These are phyloP conservation scores for Galemys pyrenaicus DNA, from an alignment of 2,113 vertebrate species.

Conservation along the genomic window DNA sequence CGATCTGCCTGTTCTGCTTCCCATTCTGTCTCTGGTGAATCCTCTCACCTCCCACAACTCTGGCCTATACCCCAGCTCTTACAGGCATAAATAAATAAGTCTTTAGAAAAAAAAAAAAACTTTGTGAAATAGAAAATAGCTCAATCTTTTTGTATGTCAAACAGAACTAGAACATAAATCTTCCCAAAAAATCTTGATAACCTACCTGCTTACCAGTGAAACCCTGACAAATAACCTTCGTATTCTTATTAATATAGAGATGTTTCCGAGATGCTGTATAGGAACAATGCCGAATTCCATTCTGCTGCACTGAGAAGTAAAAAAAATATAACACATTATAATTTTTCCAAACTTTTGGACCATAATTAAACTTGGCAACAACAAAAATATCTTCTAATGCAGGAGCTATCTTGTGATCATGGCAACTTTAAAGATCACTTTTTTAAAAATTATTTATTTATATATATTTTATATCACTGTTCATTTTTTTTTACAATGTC, in stretches of 20 bases:
- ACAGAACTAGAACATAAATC: background rate
- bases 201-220: conserved; percentile 99
- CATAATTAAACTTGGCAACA: conserved; percentile 13
- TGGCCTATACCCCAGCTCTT: too few relatives aligned
- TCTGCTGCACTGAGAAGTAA: conserved; percentile 91
- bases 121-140: background rate
- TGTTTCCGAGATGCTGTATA: conserved; percentile 91
- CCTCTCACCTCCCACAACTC: too few relatives aligned
- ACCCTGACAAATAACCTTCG: conserved; percentile 98
- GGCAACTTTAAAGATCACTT: background rate
- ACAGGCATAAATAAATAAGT: too few relatives aligned
- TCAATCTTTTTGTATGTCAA: background rate
- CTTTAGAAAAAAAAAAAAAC: too few relatives aligned
- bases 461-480: too few relatives aligned
- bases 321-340: conserved; percentile 48
- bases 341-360: conserved; percentile 20
- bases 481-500: too few relatives aligned
- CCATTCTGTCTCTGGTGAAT: too few relatives aligned
- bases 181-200: conserved; percentile 54
- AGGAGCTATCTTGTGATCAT: background rate
- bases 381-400: background rate
- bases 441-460: too few relatives aligned
- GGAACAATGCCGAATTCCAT: conserved; percentile 92
- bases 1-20: too few relatives aligned
- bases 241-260: conserved; percentile 93